These are phyloP conservation scores for Alentia gelatinosa DNA, from an alignment of 2,888 invertebrate species.

Conservation along the genomic window DNA sequence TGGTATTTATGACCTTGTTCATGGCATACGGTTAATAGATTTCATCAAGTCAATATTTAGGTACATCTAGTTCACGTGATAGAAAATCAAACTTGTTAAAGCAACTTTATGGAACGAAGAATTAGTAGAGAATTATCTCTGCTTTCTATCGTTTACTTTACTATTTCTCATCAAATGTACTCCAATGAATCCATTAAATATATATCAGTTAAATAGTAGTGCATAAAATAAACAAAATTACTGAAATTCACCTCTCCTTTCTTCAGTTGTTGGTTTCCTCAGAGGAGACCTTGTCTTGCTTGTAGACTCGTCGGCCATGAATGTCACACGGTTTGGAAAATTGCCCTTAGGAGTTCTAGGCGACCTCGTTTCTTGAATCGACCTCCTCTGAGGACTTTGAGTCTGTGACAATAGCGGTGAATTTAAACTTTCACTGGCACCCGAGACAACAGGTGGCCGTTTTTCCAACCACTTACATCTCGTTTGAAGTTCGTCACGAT, in stretches of 20 bases:
- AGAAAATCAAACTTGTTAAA: too few relatives aligned
- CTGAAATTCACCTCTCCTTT: neutral
- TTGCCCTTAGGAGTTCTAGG: neutral
- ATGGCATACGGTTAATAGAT: too few relatives aligned
- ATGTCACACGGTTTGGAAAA: slow-evolving; percentile 4
- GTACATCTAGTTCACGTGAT: too few relatives aligned
- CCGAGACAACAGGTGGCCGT: neutral
- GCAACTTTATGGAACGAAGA: too few relatives aligned
- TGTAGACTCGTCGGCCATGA: neutral
- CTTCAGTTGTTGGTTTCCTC: neutral
- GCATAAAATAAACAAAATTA: too few relatives aligned
- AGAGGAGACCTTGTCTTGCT: neutral
- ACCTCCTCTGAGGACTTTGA: neutral
- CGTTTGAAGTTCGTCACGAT: neutral
- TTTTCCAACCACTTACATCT: neutral
- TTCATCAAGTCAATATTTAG: too few relatives aligned
- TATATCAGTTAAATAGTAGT: too few relatives aligned
- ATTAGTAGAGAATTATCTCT: too few relatives aligned
- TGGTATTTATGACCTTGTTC: too few relatives aligned
- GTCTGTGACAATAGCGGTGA: neutral
- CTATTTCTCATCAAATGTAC: too few relatives aligned
- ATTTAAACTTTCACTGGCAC: neutral
- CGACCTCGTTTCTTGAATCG: neutral
- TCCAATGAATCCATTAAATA: too few relatives aligned
- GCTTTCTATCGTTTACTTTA: too few relatives aligned